Evolutionary conservation across 2,797 vertebrate species (phyloP), one percentile per base, ranked within the genome.

Genomic region (Lateolabrax maculatus): DNA sequence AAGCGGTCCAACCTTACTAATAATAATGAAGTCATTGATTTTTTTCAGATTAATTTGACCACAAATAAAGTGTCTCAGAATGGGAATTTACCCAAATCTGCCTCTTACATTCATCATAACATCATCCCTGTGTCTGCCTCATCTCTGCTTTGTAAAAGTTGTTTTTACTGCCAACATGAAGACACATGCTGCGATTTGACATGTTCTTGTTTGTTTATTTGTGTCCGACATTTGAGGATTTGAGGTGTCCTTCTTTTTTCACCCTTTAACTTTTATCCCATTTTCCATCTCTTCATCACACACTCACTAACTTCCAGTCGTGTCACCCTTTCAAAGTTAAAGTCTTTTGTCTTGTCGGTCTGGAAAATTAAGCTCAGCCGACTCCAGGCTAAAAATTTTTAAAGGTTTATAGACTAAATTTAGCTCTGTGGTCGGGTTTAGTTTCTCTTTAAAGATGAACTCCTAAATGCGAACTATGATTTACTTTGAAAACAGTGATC

Each of bases 1-100:
- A 10, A 27, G 11, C n/a, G 18, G 18, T 46, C 3, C 7, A 10
- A n/a, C n/a, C n/a, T 23, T 34, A 0, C 10, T 29, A 12, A 46
- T 70, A 13, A n/a, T 11, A 2, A 10, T 23, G 3, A 69, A 13
- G 29, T 23, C 5, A 13, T n/a, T 68, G 15, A 13, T 23, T 48
- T 70, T 15, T 31, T n/a, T 5, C n/a, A 12, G 19, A 9, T 29
- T 25, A 13, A 62, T 53, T 49, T 1, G 13, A 25, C 19, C 10
- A 18, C 27, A 46, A 2, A 2, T 46, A 51, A 61, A 55, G 8
- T 19, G 19, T 68, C 52, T 70, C 6, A 43, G 37, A 44, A 55
- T 49, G 1, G 19, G 16, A 73, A 46, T 60, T 71, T 52, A 43
- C 72, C 72, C 77, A 77, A 13, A 80, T 87, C 73, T 84, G 75